Evolutionary conservation across 2,797 vertebrate genomes (phyloP).

Genomic region (Coregonus sp.): DNA sequence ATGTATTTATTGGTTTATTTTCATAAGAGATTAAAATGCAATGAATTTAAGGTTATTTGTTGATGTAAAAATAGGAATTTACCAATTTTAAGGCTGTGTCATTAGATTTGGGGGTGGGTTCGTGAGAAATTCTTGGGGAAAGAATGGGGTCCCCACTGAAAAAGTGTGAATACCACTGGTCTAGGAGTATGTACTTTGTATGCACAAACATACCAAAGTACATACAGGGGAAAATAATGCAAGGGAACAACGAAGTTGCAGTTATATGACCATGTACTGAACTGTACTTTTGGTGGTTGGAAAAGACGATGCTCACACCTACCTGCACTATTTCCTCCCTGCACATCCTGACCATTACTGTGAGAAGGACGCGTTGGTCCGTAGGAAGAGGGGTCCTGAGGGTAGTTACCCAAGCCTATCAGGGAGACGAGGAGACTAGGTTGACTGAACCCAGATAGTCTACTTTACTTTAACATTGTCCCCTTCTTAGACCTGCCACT

Average conservation of each 20-base stretch:
- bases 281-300: conserved; percentile 74
- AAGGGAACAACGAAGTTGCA: conserved; percentile 48
- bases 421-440: conserved; percentile 88
- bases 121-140: no score
- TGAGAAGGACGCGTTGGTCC: conserved; percentile 88
- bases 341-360: conserved; percentile 92
- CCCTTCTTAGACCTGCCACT: conserved; percentile 34
- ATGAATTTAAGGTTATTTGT: no score
- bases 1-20: no score
- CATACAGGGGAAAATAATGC: conserved; percentile 43
- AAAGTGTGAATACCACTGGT: conserved; percentile 1
- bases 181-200: conserved; percentile 56
- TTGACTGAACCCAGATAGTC: conserved; percentile 83
- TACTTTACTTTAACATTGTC: conserved; percentile 42
- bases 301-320: conserved; percentile 82
- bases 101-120: no score
- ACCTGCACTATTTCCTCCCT: conserved; percentile 89
- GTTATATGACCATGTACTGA: conserved; percentile 59
- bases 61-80: no score
- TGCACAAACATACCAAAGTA: conserved; percentile 67
- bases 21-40: no score
- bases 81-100: no score
- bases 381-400: conserved; percentile 89
- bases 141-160: no score
- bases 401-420: conserved; percentile 88